Evolutionary conservation across 2,888 invertebrate species (phyloP), one percentile per base, ranked within the genome.

Genomic region (Erpobdella octoculata): DNA sequence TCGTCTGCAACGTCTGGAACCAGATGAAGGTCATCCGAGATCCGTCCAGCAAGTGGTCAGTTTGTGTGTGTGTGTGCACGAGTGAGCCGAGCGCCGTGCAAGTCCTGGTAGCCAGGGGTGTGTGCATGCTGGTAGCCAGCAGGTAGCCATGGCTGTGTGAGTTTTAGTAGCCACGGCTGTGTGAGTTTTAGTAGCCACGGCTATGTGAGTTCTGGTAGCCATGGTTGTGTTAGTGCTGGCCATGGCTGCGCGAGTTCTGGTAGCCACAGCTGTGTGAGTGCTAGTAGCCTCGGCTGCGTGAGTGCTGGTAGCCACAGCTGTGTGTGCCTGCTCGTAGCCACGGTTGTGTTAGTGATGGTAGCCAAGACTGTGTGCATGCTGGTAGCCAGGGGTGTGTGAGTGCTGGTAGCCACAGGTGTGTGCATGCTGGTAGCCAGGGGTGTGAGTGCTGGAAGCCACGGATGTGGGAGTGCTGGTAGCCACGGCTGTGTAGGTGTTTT

Each of bases 11-110:
- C 65, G 78, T 81, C 36, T 83, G 83, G 83, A 70, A 77, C 12
- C 73, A 78, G 25, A 83, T 83, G 81, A 79, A 79, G 38, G 82
- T 83, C 75, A 78, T 82, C 64, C 85, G 84, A 31, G 79, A 79
- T 66, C 72, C 74, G 21, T 78, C 80, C 8, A 83, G 82, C 73
- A 85, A 85, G 75, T 85, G 85, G 85, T 81, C 9, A 28, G 67
- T 53, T 53, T 53, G 12, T 12, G n/a, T 15, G 53, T 53, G 8
- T 15, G 21, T 15, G 21, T 53, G 6, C 15, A 6, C 15, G 4
- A 6, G 6, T 3, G 48, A 6, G 4, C n/a, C 48, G 41, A 5
- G 48, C 9, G 48, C 25, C 53, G 1, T 53, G 53, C 21, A 8
- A 8, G 18, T 53, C n/a, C n/a, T 53, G 1, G 9, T n/a, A 15